Conservation (phyloP, 2,888 invertebrate genomes). For the Microplitis manilae region DNA sequence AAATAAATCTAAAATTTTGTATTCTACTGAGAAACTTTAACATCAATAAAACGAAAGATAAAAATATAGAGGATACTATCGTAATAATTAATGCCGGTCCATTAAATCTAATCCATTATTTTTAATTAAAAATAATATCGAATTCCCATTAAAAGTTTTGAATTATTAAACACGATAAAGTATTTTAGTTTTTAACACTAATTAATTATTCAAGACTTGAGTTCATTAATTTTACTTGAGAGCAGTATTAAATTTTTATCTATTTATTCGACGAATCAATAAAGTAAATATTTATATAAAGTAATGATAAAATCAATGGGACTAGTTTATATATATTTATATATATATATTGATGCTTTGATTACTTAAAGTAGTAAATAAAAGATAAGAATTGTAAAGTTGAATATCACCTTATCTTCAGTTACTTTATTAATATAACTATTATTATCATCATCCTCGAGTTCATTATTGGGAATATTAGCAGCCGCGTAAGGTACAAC, state of each 20-base stretch:
- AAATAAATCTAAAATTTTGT: neutral
- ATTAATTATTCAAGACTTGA: neutral
- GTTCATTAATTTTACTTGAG: neutral
- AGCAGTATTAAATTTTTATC: neutral
- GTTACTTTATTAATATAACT: slow-evolving; percentile 53
- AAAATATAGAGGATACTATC: too few species aligned
- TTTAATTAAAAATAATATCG: neutral
- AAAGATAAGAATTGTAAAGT: neutral
- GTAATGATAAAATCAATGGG: neutral
- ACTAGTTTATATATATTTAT: neutral
- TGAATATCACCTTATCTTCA: slow-evolving; percentile 58
- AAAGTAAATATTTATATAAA: neutral
- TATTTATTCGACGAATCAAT: neutral
- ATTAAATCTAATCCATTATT: neutral
- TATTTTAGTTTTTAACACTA: neutral
- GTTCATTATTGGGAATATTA: slow-evolving; percentile 56
- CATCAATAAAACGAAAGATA: too few species aligned
- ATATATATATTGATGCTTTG: neutral
- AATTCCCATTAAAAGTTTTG: neutral
- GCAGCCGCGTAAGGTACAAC: slow-evolving; percentile 53
- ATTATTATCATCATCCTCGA: slow-evolving; percentile 51
- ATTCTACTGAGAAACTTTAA: neutral
- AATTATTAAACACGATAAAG: neutral
- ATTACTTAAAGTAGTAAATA: neutral
- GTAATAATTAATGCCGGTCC: neutral